Evolutionary conservation across 2,888 invertebrate species (phyloP).

Genomic region (Nysson spinosus): DNA sequence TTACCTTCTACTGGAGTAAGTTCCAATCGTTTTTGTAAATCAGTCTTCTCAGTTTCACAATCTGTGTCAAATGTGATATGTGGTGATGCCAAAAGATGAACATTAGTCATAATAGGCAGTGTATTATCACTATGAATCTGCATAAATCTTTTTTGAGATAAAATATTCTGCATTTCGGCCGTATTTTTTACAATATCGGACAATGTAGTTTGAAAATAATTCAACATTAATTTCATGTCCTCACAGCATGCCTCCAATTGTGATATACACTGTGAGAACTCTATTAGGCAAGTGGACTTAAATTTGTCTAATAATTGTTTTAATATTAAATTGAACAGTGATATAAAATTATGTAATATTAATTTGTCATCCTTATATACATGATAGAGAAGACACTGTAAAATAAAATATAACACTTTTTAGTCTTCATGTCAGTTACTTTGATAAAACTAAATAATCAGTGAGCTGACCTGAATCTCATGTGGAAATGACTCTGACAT

Average conservation of each 20-base stretch:
- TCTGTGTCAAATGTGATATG: conserved; percentile 62
- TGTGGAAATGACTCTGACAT: conserved; percentile 61
- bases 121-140: conserved; percentile 25
- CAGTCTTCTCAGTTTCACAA: conserved; percentile 38
- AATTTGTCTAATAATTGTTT: conserved; percentile 47
- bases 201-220: conserved; percentile 53
- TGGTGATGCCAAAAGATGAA: conserved; percentile 68
- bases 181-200: conserved; percentile 27
- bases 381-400: conserved; percentile 60
- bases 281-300: conserved; percentile 41
- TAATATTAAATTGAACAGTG: conserved; percentile 54
- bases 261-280: conserved; percentile 54
- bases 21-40: conserved; percentile 59
- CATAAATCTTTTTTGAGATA: conserved; percentile 13
- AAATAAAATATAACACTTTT: conserved; percentile 6
- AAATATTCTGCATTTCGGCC: conserved; percentile 27
- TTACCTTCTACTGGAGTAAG: conserved; percentile 70
- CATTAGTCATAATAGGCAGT: conserved; percentile 47
- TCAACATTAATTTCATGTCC: conserved; percentile 56
- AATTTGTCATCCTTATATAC: conserved; percentile 63
- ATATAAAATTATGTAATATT: conserved; percentile 61
- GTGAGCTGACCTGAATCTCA: conserved; percentile 60
- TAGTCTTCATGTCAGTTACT: neutral
- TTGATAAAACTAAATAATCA: neutral
- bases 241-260: conserved; percentile 64